A percentile compares a stretch with the other conserved stretches of the same genome.
These are phyloP conservation scores for Coboldia fuscipes DNA, from an alignment of 1,140 invertebrate genomes.

Conservation along the genomic window DNA sequence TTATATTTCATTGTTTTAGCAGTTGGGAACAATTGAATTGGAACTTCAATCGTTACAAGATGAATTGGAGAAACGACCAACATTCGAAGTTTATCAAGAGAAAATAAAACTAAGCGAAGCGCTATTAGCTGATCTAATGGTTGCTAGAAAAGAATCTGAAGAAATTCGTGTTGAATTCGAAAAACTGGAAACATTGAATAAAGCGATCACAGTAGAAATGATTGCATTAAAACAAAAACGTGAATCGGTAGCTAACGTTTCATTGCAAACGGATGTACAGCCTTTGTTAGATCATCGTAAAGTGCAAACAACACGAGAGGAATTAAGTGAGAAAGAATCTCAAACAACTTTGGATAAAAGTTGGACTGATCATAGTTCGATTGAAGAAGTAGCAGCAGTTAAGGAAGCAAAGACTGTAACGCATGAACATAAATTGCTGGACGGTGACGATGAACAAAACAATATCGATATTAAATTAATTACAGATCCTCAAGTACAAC, in stretches of 20 bases:
- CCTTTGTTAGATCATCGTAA: too few relatives aligned
- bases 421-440: not conserved
- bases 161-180: not conserved
- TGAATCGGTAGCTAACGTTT: too few relatives aligned
- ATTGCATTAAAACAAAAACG: too few relatives aligned
- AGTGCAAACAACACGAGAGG: too few relatives aligned
- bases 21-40: not conserved
- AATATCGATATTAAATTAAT: slow-evolving; percentile 9
- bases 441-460: not conserved
- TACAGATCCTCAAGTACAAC: slow-evolving; percentile 9
- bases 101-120: not conserved
- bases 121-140: not conserved
- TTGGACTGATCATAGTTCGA: not conserved
- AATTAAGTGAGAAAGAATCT: too few relatives aligned
- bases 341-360: not conserved
- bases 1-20: not conserved
- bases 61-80: not conserved
- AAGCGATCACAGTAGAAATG: too few relatives aligned
- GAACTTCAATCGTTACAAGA: not conserved
- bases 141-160: not conserved
- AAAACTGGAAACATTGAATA: not conserved
- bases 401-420: not conserved
- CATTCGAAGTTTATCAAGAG: not conserved
- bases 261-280: too few relatives aligned
- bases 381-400: not conserved